Base-by-base conservation (phyloP, 2,888 invertebrate species). In the Pyrochroa serraticornis region DNA sequence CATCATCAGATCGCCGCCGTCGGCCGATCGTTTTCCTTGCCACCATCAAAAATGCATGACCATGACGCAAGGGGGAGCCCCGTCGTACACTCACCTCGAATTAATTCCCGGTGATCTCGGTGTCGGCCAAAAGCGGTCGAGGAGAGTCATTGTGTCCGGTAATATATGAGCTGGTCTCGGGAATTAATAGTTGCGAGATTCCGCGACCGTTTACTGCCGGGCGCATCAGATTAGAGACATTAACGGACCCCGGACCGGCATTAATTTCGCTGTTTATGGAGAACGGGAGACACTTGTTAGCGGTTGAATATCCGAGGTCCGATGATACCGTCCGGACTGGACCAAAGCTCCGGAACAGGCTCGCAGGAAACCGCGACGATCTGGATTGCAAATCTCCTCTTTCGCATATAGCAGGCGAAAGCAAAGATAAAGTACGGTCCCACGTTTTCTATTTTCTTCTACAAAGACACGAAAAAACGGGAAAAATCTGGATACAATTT, bases 151-250 rank as follows among this genome's bases (percentile, higher is more conserved):
- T 76, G 75, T 76, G 71, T 72, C 67, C 63, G 64, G 65, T 75
- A 76, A 77, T 73, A 77, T 77, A 78, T 69, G 75, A 75, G 63
- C 75, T 71, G 70, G 75, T 69, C 75, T 63, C 62, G 63, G 71
- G 73, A 77, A 77, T 77, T 77, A 77, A 77, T 77, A 77, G 77
- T 77, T 70, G 75, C 75, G 73, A 73, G 76, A 78, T 77, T 77
- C 78, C 76, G 75, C 76, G 70, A 75, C 65, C 73, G 73, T 77
- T 78, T 77, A 77, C 75, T 75, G 74, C 73, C 70, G 72, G 72
- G 71, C 75, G 72, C 76, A 78, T 77, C 78, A 77, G 78, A 78
- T 78, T 78, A 77, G 77, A 76, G 72, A 74, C 77, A 77, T 77
- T 78, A 78, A 78, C 75, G 72, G 74, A 71, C 72, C 72, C 59